Evolutionary conservation across 1,140 invertebrate genomes (phyloP), one percentile per base, ranked within the genome.

Genomic region (Prorops nasuta): DNA sequence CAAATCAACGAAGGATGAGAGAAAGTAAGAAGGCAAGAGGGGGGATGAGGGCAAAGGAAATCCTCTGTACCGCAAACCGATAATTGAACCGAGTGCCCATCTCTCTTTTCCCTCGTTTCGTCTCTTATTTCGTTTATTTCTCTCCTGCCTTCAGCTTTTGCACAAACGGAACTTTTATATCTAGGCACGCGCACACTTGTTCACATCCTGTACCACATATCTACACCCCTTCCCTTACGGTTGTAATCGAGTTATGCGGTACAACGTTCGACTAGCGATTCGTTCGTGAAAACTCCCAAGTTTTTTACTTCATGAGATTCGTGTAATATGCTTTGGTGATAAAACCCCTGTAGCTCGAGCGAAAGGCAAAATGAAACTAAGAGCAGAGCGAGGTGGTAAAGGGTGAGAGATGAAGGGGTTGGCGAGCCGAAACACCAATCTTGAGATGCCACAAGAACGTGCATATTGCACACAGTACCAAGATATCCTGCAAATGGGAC

Each of bases 171-270:
- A 28, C 15, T 10, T 24, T 34, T 21, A 32, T 39, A 44, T 44
- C n/a, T n/a, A n/a, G n/a, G 24, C 24, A 28, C 10, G 24, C 24
- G 24, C 24, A 10, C 4, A 28, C 24, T 10, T 10, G 24, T 10
- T 28, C 24, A 6, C 24, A 28, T 28, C 24, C 24, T 10, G n/a
- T n/a, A n/a, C n/a, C n/a, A n/a, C 24, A 6, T 28, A 6, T 6
- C 24, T 6, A 28, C 24, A 28, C 12, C 43, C n/a, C 49, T 52
- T 49, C 41, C 40, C 48, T 44, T 32, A 34, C 38, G 36, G 22
- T 49, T 55, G 63, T 72, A 68, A 74, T 72, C 67, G 66, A 71
- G 68, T 74, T 72, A 60, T 61, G 66, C 60, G 60, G 42, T 54
- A 53, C 56, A 66, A 52, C 51, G 55, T 67, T 69, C 61, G 64